Base-by-base conservation (phyloP, 2,113 vertebrate species). In the Todiramphus saurophagus region DNA sequence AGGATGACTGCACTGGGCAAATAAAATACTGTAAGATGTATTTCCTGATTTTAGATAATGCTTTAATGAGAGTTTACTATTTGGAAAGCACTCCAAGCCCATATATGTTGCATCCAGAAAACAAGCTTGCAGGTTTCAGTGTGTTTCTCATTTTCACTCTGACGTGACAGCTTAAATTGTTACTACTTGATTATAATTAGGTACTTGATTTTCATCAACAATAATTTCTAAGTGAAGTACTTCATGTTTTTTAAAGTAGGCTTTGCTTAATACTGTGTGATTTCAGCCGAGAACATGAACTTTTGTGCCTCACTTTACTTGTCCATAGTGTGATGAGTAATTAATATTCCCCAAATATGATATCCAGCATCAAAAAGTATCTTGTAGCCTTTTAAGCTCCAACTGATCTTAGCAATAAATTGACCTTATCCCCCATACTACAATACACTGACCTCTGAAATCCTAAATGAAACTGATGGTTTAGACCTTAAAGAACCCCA, bases 111-210 rank as follows among this genome's bases (percentile, higher is more conserved):
- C 60, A 92, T 81, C 46, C 53, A 78, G 88, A 95, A 89, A 90
- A 83, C 37, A 86, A 81, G 55, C 63, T 68, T 88, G 43, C 72
- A 75, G 60, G 46, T 96, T 96, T 92, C 60, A 10, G 24, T 81
- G 56, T 35, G 53, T 87, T 86, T 97, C 92, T 89, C 60, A 31
- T 81, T 90, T 95, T 90, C 17, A 73, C 31, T 82, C 31, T 73
- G 83, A 92, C 4, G 6, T 96, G 90, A 94, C 66, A 79, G 35
- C 89, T 94, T 95, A 96, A 95, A 56, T 92, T 96, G 94, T 96
- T 94, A 90, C 86, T 95, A 94, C 96, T 96, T 96, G 94, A 96
- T 95, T 96, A 92, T 95, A 96, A 96, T 96, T 95, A 92, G 86
- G 77, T 81, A 92, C 96, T 96, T 96, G 92, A 96, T 96, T 96